Conservation (phyloP, 2,113 vertebrate species). For the Copsychus sechellarum region DNA sequence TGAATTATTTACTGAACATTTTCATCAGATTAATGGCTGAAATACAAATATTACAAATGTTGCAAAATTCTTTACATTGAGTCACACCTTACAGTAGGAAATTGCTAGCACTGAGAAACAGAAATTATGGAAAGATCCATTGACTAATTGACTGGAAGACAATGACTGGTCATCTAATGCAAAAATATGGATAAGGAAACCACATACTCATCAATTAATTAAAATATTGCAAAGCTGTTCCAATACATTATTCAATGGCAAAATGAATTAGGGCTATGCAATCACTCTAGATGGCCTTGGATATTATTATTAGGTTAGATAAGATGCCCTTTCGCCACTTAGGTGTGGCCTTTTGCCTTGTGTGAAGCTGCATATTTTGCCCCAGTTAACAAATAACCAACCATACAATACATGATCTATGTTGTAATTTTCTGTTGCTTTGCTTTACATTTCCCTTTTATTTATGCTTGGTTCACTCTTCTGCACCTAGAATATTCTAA, state of each 20-base stretch:
- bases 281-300: not conserved
- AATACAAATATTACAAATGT: not conserved
- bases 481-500: not conserved
- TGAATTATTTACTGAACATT: not conserved
- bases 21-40: not conserved
- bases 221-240: slow-evolving; percentile 5
- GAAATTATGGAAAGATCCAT: not conserved
- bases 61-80: not conserved
- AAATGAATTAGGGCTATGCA: not conserved
- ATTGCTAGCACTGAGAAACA: not conserved
- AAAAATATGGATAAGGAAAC: not conserved
- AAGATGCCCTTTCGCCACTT: not conserved
- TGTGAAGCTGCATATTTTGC: not conserved
- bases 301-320: not conserved
- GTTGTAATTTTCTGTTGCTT: not conserved
- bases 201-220: not conserved
- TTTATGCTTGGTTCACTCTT: not conserved
- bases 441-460: not conserved
- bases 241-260: not conserved
- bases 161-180: not conserved
- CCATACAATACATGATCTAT: not conserved
- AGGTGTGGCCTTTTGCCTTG: not conserved
- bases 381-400: not conserved
- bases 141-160: not conserved
- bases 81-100: not conserved